phyloP scores from a whole-genome alignment of 2,113 vertebrate species.

The Ceyx melanurus region DNA sequence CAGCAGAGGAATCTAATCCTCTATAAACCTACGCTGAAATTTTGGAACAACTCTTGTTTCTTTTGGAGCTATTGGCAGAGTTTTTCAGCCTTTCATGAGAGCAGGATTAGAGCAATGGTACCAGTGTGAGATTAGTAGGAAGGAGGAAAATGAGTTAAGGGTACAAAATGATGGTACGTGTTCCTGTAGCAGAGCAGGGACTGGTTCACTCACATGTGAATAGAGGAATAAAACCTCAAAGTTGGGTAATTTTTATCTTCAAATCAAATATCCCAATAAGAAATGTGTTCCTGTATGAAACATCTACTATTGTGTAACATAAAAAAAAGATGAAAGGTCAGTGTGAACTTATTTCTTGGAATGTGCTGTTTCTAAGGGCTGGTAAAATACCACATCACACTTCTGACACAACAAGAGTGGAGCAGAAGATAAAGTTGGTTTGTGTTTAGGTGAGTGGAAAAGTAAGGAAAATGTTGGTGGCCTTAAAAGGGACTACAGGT shows the following conservation, averaged over 20 bases:
- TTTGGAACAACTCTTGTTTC: slow-evolving; percentile 31
- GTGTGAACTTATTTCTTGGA: background rate
- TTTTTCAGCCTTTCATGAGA: background rate
- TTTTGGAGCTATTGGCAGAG: slow-evolving; percentile 29
- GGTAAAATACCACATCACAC: background rate
- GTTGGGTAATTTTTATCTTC: background rate
- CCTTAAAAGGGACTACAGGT: background rate
- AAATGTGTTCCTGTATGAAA: background rate
- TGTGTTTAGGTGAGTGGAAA: slow-evolving; percentile 5
- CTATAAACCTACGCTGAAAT: slow-evolving; percentile 24
- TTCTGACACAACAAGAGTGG: background rate
- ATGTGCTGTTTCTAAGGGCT: background rate
- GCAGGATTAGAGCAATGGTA: background rate
- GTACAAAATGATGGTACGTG: background rate
- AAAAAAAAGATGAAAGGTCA: background rate
- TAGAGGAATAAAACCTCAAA: background rate
- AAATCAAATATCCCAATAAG: background rate
- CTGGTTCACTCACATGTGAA: background rate
- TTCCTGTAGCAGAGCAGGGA: background rate
- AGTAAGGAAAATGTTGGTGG: background rate
- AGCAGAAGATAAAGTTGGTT: slow-evolving; percentile 22
- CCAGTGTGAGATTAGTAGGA: background rate
- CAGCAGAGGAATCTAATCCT: slow-evolving; percentile 29
- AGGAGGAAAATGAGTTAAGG: background rate
- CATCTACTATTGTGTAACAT: background rate